A percentile compares a stretch with the other conserved stretches of the same genome.
These are phyloP conservation scores for Zele albiditarsus DNA, from an alignment of 2,888 invertebrate genomes.

Conservation along the genomic window DNA sequence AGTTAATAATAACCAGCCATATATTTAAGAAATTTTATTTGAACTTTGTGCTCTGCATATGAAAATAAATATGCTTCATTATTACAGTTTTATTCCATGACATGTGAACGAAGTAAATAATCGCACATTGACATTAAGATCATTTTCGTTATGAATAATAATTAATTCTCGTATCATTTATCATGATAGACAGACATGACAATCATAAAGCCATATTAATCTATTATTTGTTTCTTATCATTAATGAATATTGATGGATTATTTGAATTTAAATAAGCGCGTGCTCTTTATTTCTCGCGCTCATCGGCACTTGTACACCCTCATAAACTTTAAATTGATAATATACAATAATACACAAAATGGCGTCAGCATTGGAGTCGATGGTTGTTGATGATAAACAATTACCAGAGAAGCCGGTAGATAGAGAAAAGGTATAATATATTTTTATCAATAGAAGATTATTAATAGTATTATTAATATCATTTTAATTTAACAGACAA, in stretches of 20 bases:
- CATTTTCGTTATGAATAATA: too few relatives aligned
- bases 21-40: too few relatives aligned
- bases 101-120: too few relatives aligned
- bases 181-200: neutral
- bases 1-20: too few relatives aligned
- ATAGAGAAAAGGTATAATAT: conserved; percentile 86
- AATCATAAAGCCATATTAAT: neutral
- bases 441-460: neutral
- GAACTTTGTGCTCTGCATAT: too few relatives aligned
- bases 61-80: too few relatives aligned
- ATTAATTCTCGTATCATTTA: neutral
- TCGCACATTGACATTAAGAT: too few relatives aligned
- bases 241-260: neutral
- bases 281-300: neutral
- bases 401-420: conserved; percentile 83
- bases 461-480: neutral
- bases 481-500: neutral
- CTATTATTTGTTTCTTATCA: neutral
- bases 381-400: conserved; percentile 88
- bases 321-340: too few relatives aligned
- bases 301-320: too few relatives aligned
- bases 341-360: conserved; percentile 48
- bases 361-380: conserved; percentile 78
- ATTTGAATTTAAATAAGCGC: neutral
- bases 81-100: too few relatives aligned